Conservation (phyloP, 2,888 invertebrate species). For the Thecocarcelia acutangulata region DNA sequence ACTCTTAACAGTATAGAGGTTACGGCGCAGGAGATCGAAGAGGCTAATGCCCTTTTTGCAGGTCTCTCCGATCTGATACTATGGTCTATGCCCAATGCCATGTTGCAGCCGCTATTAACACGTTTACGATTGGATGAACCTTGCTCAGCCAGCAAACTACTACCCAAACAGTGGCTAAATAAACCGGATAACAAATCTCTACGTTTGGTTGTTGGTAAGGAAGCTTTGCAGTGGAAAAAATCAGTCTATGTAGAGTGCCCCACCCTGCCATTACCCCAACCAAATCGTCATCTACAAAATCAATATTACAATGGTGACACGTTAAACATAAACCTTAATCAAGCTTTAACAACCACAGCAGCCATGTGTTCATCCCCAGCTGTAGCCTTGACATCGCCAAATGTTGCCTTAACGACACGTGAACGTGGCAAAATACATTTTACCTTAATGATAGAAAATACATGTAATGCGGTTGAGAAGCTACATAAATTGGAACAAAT, state of each 20-base stretch:
- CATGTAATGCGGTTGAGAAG: constrained; percentile 89
- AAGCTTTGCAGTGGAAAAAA: constrained; percentile 89
- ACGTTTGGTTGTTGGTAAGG: constrained; percentile 91
- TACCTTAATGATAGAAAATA: constrained; percentile 86
- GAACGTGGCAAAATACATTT: constrained; percentile 89
- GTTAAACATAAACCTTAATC: constrained; percentile 36
- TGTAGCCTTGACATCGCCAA: constrained; percentile 62
- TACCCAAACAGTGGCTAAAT: constrained; percentile 88
- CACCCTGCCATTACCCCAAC: constrained; percentile 44
- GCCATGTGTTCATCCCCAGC: constrained; percentile 13
- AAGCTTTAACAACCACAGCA: constrained; percentile 24
- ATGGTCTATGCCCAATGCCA: constrained; percentile 89
- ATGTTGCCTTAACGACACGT: constrained; percentile 83
- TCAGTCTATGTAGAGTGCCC: constrained; percentile 38
- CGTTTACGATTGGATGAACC: constrained; percentile 86
- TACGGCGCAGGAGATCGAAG: constrained; percentile 86
- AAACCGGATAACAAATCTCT: constrained; percentile 87
- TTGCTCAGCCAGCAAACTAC: constrained; percentile 81
- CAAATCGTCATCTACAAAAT: constrained; percentile 49
- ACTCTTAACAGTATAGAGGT: constrained; percentile 85
- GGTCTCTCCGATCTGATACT: constrained; percentile 90
- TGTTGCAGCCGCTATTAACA: constrained; percentile 88
- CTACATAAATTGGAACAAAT: constrained; percentile 87
- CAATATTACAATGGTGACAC: constrained; percentile 44
- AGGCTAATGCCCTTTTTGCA: constrained; percentile 87